Percentiles rank a stretch among this genome's conserved stretches.
These are phyloP conservation scores for Distichodus sexfasciatus DNA, from an alignment of 2,797 vertebrate genomes.

Conservation along the genomic window DNA sequence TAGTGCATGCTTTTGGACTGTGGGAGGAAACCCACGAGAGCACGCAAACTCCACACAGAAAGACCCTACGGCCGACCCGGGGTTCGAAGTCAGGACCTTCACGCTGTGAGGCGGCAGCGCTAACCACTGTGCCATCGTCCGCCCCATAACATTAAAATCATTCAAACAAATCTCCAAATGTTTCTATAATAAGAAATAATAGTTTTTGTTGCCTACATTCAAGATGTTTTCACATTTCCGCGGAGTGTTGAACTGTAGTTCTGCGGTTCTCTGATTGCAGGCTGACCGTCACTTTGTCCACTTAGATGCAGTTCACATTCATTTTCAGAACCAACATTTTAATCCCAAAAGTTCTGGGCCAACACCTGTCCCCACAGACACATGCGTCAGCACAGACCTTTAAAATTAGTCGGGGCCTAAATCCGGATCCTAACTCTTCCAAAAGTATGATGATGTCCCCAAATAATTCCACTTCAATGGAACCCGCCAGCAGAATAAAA, in stretches of 20 bases:
- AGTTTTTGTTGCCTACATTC: too few relatives aligned
- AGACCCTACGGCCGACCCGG: too few relatives aligned
- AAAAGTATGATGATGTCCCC: neutral
- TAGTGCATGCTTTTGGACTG: too few relatives aligned
- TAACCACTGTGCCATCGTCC: too few relatives aligned
- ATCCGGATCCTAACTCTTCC: neutral
- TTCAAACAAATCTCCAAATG: too few relatives aligned
- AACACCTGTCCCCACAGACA: neutral
- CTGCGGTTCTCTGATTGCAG: neutral
- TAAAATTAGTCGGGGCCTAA: conserved; percentile 14
- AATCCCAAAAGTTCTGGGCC: neutral
- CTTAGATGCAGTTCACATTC: neutral
- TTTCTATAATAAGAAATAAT: too few relatives aligned
- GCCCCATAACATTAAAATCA: too few relatives aligned
- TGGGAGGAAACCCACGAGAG: too few relatives aligned
- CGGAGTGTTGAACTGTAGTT: neutral
- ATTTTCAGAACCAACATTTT: neutral
- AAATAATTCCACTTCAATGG: neutral
- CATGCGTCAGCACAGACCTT: conserved; percentile 50
- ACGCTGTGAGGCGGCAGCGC: too few relatives aligned
- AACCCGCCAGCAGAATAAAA: neutral
- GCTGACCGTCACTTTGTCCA: neutral
- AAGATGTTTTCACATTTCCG: neutral
- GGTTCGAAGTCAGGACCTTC: too few relatives aligned
- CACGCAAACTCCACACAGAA: too few relatives aligned